phyloP scores from a whole-genome alignment of 2,888 invertebrate genomes.

The Malacosoma neustria region DNA sequence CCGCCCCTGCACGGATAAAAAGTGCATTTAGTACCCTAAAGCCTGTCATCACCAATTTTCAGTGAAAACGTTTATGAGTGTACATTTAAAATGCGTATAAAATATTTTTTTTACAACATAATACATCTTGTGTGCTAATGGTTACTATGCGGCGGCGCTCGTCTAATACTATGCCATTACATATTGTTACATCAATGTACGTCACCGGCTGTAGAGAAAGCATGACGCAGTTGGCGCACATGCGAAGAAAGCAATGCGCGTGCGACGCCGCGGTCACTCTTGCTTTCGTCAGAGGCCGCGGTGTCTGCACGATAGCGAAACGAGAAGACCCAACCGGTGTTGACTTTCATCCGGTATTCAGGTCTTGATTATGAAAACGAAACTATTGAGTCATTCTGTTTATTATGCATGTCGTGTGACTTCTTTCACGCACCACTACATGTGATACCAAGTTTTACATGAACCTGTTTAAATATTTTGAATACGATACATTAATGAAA shows the following conservation, averaged over 20 bases:
- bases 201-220: constrained; percentile 61
- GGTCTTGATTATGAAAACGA: constrained; percentile 62
- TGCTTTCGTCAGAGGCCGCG: constrained; percentile 63
- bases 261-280: constrained; percentile 52
- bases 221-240: constrained; percentile 59
- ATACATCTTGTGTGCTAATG: too few species aligned
- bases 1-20: neutral
- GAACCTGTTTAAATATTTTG: neutral
- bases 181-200: constrained; percentile 51
- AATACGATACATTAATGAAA: too few species aligned
- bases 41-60: too few species aligned
- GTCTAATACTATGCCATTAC: constrained; percentile 40
- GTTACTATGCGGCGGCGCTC: constrained; percentile 7
- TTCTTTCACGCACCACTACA: constrained; percentile 16
- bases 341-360: constrained; percentile 61
- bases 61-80: too few species aligned
- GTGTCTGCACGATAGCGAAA: constrained; percentile 69
- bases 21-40: too few species aligned
- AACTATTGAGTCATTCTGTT: constrained; percentile 52
- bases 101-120: too few species aligned
- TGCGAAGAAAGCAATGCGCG: constrained; percentile 69
- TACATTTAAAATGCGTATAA: too few species aligned
- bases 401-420: constrained; percentile 29
- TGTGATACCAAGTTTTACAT: neutral
- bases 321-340: constrained; percentile 39